Evolutionary conservation across 2,888 invertebrate species (phyloP).

Genomic region (Automeris io): DNA sequence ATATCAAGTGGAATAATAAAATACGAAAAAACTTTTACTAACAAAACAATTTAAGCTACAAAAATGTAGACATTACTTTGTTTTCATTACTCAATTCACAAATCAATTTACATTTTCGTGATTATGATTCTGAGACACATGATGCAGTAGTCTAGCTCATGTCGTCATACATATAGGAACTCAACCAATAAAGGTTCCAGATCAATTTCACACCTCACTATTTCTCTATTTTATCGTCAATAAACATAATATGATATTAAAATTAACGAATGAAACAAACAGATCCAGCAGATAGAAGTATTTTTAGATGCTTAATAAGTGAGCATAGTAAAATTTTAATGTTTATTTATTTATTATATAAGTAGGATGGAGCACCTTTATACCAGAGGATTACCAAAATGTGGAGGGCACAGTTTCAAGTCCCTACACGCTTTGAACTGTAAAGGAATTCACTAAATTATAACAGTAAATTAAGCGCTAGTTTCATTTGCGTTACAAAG

Average conservation of each 20-base stretch:
- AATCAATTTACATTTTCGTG: not conserved
- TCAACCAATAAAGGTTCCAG: no score
- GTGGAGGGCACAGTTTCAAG: conserved; percentile 2
- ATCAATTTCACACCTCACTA: no score
- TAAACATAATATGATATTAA: no score
- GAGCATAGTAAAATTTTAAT: no score
- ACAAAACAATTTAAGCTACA: conserved; percentile 12
- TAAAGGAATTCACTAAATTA: conserved; percentile 73
- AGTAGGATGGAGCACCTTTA: no score
- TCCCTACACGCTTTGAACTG: conserved; percentile 22
- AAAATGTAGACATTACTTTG: conserved; percentile 10
- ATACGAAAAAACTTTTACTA: conserved; percentile 27
- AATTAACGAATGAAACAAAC: no score
- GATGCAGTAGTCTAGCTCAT: not conserved
- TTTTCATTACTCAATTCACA: conserved; percentile 2
- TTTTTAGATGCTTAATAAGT: no score
- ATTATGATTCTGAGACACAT: not conserved
- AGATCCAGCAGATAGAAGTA: no score
- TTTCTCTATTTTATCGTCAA: no score
- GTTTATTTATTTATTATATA: no score
- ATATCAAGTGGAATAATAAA: conserved; percentile 42
- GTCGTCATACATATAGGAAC: no score
- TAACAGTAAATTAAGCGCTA: conserved; percentile 75
- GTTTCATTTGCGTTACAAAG: conserved; percentile 75
- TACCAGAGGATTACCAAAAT: conserved; percentile 1